Base-by-base conservation (phyloP, 2,113 vertebrate genomes). In the Genyomyrus donnyi region DNA sequence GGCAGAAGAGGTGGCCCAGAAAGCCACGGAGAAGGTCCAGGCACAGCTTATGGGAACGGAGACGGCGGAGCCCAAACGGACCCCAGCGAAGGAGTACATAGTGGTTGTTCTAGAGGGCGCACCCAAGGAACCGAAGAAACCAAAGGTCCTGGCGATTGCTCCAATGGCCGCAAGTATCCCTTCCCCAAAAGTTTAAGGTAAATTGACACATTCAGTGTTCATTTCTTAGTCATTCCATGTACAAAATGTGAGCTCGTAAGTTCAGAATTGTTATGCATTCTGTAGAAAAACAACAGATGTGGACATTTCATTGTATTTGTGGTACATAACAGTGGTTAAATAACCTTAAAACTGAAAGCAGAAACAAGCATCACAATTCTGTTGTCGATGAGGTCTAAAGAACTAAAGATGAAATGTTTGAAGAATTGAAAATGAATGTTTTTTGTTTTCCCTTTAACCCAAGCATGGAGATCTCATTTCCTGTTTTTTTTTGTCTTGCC, bases 101-200 rank as follows among this genome's bases (percentile, higher is more conserved):
- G 92, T 95, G 49, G 94, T 96, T 49, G 91, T 96, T 85, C 91
- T 96, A 91, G 95, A 96, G 85, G 95, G 95, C 90, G 66, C 91
- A 46, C 91, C 94, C 3, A 94, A 93, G 92, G 39, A 90, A 42
- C 94, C 94, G 5, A 95, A 94, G 52, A 93, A 90, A 74, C 93
- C 92, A 24, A 95, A 91, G 91, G 94, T 96, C 24, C 91, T 96
- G 1, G 95, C 94, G 53, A 91, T 95, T 27, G 94, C 93, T 17
- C 91, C 93, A 3, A 70, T 95, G 91, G 94, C 84, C 5, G 94
- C 93, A 46, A 94, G 92, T 9, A 24, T 39, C 35, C 4, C 50
- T 46, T 91, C 90, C 53, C 93, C 92, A 91, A 94, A 95, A 93
- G 93, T 95, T 94, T 90, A 52, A 89, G 52, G 88, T 90, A 45